A percentile compares a stretch with the other conserved stretches of the same genome.
Evolutionary conservation across 1,140 invertebrate genomes (phyloP).

Genomic region (Battus philenor): DNA sequence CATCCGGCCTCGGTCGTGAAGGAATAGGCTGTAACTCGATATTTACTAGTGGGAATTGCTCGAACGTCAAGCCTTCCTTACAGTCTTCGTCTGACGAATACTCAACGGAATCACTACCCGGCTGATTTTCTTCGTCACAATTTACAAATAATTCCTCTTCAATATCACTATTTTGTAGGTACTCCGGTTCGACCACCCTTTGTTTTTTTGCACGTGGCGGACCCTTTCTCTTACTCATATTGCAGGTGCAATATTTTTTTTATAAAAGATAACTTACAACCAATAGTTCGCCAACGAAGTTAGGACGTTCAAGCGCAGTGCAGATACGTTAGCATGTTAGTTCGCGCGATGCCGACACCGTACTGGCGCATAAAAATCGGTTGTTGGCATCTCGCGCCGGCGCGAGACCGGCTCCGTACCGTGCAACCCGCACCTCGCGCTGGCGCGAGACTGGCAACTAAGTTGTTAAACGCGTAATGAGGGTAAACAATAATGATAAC

Average conservation of each 20-base stretch:
- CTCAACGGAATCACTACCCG: neutral
- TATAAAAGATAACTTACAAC: too few relatives aligned
- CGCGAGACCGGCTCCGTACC: neutral
- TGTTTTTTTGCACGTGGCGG: conserved; percentile 1
- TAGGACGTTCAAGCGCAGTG: too few relatives aligned
- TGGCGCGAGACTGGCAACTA: too few relatives aligned
- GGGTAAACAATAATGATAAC: too few relatives aligned
- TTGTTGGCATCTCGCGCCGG: neutral
- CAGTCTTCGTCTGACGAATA: neutral
- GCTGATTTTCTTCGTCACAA: neutral
- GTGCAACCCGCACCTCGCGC: too few relatives aligned
- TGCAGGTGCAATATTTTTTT: neutral
- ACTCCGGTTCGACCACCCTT: neutral
- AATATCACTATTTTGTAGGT: conserved; percentile 1
- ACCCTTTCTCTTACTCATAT: neutral
- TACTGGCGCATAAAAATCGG: neutral
- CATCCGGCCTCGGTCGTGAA: too few relatives aligned
- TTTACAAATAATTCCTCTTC: neutral
- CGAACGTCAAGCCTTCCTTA: neutral
- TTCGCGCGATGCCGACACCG: neutral
- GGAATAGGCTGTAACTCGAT: neutral
- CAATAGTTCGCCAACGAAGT: too few relatives aligned
- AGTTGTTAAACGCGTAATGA: too few relatives aligned
- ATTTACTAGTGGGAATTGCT: neutral
- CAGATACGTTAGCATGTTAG: too few relatives aligned